Evolutionary conservation across 2,888 invertebrate genomes (phyloP), one percentile per base, ranked within the genome.

Genomic region (Leucophora obtusa): DNA sequence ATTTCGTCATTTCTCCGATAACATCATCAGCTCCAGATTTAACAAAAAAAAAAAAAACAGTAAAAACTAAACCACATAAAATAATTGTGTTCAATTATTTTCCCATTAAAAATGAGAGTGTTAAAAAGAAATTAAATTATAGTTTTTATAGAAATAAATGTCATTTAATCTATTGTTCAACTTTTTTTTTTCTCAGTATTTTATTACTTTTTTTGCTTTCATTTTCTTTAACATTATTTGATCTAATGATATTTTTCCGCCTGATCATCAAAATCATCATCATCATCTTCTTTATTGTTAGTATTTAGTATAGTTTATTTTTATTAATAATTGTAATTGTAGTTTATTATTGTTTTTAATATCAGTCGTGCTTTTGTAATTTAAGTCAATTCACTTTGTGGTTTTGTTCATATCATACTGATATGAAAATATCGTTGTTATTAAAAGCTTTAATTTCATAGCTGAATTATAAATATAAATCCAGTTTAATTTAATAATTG

Each of bases 51-150:
- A 4, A 38, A 38, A 2, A 47, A 2, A 47, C 2, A 47, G 43
- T 14, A 47, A n/a, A n/a, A 47, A 11, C 8, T 0, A 38, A 11
- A 8, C 2, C 43, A 54, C 56, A 17, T 51, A 38, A 74, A 50
- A 51, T 59, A 69, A 79, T 79, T 79, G 50, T 35, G 17, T 51
- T 51, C 74, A 79, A 75, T 79, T 75, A 79, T 47, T 58, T 73
- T 58, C 68, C 53, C 69, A 73, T 79, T 73, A 69, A 68, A 66
- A 63, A 56, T 56, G 33, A n/a, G 35, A 50, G 47, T 50, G 7
- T 63, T 33, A 47, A n/a, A n/a, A 47, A 47, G n/a, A 47, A 47
- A 21, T 38, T 50, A n/a, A n/a, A 43, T 38, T 50, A 33, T 38
- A 18, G 38, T 71, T 65, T 54, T 59, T 53, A 9, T 33, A 18